These are phyloP conservation scores for Synodontis membranacea DNA, from an alignment of 2,113 vertebrate species.

Conservation along the genomic window DNA sequence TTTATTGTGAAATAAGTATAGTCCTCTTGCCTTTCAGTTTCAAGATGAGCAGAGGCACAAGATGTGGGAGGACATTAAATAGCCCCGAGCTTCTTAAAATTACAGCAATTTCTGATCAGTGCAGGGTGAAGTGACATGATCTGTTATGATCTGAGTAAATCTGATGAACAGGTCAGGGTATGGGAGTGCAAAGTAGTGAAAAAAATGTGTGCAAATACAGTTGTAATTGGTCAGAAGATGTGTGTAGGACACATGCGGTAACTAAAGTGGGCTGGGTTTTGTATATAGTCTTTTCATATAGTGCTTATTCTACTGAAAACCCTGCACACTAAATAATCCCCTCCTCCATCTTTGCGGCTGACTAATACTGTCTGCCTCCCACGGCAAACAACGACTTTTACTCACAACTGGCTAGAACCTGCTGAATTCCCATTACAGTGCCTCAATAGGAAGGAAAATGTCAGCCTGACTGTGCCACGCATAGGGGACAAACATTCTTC, in stretches of 20 bases:
- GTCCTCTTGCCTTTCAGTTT: neutral
- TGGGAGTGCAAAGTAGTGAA: neutral
- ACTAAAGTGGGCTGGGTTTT: neutral
- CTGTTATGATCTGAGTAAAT: neutral
- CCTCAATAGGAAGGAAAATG: conserved; percentile 28
- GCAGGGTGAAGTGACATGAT: neutral
- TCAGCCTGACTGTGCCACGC: conserved; percentile 8
- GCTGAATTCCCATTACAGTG: neutral
- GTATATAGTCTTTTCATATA: neutral
- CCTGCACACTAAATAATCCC: neutral
- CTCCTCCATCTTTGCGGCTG: conserved; percentile 3
- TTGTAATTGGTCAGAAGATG: neutral
- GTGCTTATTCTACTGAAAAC: neutral
- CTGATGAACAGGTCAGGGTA: neutral
- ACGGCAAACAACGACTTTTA: neutral
- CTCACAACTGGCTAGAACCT: conserved; percentile 28
- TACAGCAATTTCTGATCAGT: neutral
- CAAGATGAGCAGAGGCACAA: neutral
- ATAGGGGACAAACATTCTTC: neutral
- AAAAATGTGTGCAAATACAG: no score
- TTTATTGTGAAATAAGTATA: no score
- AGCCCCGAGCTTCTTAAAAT: neutral
- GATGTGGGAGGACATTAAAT: neutral
- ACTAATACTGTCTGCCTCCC: conserved; percentile 33
- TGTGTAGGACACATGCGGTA: neutral